A percentile compares a stretch with the other conserved stretches of the same genome.
phyloP scores from a whole-genome alignment of 2,113 vertebrate genomes.

The Scolopax mira region DNA sequence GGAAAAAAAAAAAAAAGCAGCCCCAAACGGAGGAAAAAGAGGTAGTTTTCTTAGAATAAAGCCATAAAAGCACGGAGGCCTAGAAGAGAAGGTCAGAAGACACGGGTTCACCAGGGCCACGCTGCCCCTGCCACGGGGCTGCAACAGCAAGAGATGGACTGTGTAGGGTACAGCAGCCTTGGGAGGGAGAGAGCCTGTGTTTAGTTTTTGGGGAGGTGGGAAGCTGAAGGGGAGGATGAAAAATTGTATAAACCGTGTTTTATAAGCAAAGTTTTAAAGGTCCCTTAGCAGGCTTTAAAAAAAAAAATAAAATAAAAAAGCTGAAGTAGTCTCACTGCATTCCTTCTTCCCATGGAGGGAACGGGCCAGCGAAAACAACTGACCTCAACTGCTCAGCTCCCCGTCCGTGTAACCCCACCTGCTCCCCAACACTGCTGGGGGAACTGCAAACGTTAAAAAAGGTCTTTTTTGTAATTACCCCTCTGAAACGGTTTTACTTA shows the following conservation, averaged over 20 bases:
- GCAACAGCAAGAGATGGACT: neutral
- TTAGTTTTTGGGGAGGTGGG: neutral
- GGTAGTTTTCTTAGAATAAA: neutral
- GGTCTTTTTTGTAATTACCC: neutral
- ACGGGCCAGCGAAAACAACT: constrained; percentile 62
- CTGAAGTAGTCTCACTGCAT: constrained; percentile 27
- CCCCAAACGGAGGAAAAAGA: neutral
- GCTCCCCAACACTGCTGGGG: neutral
- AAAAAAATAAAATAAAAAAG: neutral
- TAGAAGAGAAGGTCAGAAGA: neutral
- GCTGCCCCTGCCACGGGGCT: neutral
- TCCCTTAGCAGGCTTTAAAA: neutral
- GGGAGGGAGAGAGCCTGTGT: neutral
- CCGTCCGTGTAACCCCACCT: neutral
- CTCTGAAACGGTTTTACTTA: neutral
- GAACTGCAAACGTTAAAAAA: neutral
- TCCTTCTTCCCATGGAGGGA: neutral
- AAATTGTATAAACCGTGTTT: constrained; percentile 7
- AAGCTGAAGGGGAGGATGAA: constrained; percentile 5
- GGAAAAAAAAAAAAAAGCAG: neutral
- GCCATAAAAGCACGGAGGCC: neutral
- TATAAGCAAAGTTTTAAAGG: constrained; percentile 44
- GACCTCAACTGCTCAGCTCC: constrained; percentile 40
- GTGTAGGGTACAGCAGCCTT: neutral
- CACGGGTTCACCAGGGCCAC: neutral